Conservation (phyloP, 2,797 vertebrate species). For the Syndactyla subalaris region DNA sequence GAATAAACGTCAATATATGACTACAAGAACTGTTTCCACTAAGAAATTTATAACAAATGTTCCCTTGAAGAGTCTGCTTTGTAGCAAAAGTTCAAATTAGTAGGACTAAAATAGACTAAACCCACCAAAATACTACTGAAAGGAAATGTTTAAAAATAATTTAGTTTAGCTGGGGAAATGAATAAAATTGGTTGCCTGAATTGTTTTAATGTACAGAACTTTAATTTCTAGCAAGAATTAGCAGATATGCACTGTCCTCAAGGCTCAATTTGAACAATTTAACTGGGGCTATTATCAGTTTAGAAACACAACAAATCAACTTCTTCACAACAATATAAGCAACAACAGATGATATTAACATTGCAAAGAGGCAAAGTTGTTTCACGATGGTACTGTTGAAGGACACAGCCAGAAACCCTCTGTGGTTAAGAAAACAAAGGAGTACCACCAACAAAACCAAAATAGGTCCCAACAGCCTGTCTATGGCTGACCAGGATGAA, state of each 20-base stretch:
- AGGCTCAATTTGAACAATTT: background rate
- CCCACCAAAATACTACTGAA: background rate
- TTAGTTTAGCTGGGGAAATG: background rate
- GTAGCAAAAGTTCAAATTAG: background rate
- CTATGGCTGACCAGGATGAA: background rate
- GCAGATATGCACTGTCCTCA: background rate
- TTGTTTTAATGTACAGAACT: background rate
- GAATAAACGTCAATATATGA: background rate
- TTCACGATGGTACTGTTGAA: background rate
- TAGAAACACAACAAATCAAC: background rate
- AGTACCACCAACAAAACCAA: background rate
- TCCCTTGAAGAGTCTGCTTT: background rate
- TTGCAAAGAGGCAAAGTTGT: background rate
- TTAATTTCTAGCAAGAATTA: background rate
- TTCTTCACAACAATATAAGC: background rate
- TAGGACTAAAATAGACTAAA: background rate
- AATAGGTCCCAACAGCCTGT: background rate
- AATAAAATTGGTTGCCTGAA: background rate
- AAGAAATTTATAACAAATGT: background rate
- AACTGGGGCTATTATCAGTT: background rate
- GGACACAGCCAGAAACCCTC: background rate
- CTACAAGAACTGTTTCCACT: background rate
- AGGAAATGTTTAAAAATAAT: background rate
- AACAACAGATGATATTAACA: background rate
- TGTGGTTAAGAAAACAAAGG: background rate